Percentiles rank a stretch among this genome's conserved stretches.
phyloP scores from a whole-genome alignment of 2,113 vertebrate species.

The Eurystomus gularis region DNA sequence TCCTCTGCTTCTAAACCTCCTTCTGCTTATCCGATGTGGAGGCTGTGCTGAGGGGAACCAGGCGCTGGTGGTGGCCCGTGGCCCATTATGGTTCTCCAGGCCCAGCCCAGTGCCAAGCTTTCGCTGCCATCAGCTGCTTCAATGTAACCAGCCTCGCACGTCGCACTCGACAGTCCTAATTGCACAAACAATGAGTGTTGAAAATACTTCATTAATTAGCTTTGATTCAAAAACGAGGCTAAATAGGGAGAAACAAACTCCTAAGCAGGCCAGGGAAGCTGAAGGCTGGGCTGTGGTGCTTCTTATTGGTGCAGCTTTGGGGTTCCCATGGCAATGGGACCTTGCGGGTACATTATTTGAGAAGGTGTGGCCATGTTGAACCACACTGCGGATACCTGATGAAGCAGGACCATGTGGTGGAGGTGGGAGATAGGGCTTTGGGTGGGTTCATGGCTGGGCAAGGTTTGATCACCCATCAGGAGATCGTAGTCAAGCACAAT shows the following conservation, averaged over 20 bases:
- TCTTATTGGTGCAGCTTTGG: neutral
- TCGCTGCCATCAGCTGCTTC: neutral
- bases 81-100: neutral
- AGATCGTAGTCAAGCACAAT: rapidly evolving
- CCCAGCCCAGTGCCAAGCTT: neutral
- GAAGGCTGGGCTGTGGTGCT: rapidly evolving
- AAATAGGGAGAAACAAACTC: neutral
- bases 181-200: neutral
- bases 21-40: neutral
- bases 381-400: rapidly evolving
- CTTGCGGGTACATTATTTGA: rapidly evolving
- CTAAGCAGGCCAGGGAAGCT: rapidly evolving
- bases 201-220: neutral
- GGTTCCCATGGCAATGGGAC: rapidly evolving
- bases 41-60: neutral
- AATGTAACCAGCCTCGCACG: neutral
- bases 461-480: rapidly evolving
- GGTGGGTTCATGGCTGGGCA: too few species aligned
- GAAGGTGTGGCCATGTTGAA: rapidly evolving
- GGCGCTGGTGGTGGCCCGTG: neutral
- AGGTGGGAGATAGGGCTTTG: rapidly evolving
- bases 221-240: neutral
- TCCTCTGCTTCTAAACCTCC: neutral
- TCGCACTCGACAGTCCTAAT: neutral
- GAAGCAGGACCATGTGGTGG: rapidly evolving